phyloP scores from a whole-genome alignment of 1,140 invertebrate genomes.

The Popillia japonica region DNA sequence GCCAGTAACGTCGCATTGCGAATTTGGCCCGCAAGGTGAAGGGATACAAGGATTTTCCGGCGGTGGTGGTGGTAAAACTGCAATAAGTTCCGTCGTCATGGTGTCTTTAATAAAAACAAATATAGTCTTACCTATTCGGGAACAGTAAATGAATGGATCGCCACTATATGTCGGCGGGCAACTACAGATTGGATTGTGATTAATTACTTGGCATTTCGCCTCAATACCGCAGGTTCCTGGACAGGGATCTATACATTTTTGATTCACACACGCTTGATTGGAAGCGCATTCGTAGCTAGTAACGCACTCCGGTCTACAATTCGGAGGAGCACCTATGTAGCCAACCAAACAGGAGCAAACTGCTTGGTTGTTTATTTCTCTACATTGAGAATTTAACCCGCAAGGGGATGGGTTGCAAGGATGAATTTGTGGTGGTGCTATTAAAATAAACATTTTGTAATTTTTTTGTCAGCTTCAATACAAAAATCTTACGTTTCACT shows the following conservation, averaged over 20 bases:
- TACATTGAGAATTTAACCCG: conserved; percentile 68
- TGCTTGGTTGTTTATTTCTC: conserved; percentile 66
- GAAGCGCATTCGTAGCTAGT: conserved; percentile 69
- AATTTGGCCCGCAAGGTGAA: conserved; percentile 79
- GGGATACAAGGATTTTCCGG: conserved; percentile 71
- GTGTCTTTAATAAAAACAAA: neutral
- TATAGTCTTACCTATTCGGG: conserved; percentile 57
- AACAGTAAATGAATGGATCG: conserved; percentile 76
- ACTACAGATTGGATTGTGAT: conserved; percentile 74
- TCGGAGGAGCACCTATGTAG: conserved; percentile 77
- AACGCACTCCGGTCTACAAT: conserved; percentile 69
- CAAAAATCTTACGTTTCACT: conserved; percentile 61
- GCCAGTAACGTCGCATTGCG: conserved; percentile 71
- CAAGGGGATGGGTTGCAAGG: conserved; percentile 70
- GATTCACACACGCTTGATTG: conserved; percentile 71
- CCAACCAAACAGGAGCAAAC: conserved; percentile 74
- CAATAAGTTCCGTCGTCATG: conserved; percentile 26
- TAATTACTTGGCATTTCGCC: conserved; percentile 70
- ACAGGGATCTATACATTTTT: conserved; percentile 76
- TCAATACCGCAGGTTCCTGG: conserved; percentile 72
- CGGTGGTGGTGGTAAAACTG: conserved; percentile 44
- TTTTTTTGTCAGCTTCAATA: conserved; percentile 40
- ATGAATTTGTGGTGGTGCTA: conserved; percentile 61
- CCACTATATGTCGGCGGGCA: conserved; percentile 73
- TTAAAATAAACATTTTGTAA: conserved; percentile 52